phyloP scores from a whole-genome alignment of 2,113 vertebrate genomes.

The Ptyas mucosa region DNA sequence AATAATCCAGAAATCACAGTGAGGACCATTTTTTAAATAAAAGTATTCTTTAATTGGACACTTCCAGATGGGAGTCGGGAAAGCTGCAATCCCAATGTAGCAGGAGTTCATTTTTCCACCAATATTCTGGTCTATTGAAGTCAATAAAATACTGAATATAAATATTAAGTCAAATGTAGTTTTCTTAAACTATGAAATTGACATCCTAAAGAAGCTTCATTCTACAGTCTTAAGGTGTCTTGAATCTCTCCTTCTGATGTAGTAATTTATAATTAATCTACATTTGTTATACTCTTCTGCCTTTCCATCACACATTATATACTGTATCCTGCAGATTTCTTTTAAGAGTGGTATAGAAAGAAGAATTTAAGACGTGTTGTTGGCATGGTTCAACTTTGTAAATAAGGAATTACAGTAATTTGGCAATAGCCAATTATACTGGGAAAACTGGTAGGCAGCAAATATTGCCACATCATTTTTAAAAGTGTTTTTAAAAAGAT shows the following conservation, averaged over 20 bases:
- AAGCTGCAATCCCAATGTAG: background rate
- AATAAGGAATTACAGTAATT: background rate
- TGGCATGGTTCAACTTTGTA: slow-evolving; percentile 24
- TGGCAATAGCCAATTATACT: slow-evolving; percentile 10
- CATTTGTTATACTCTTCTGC: background rate
- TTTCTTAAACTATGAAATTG: slow-evolving; percentile 13
- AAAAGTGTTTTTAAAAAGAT: slow-evolving; percentile 15
- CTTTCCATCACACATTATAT: background rate
- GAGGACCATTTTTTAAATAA: background rate
- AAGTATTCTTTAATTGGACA: background rate
- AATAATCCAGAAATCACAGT: background rate
- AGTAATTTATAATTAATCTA: background rate
- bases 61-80: background rate
- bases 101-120: background rate
- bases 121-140: background rate
- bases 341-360: slow-evolving; percentile 15
- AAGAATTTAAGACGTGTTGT: slow-evolving; percentile 37
- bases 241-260: slow-evolving; percentile 36
- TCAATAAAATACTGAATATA: background rate
- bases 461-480: slow-evolving; percentile 33
- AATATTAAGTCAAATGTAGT: background rate
- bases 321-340: background rate
- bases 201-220: background rate
- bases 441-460: slow-evolving; percentile 32
- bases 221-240: slow-evolving; percentile 20